Evolutionary conservation across 2,888 invertebrate genomes (phyloP).

Genomic region (Pseudococcus viburni): DNA sequence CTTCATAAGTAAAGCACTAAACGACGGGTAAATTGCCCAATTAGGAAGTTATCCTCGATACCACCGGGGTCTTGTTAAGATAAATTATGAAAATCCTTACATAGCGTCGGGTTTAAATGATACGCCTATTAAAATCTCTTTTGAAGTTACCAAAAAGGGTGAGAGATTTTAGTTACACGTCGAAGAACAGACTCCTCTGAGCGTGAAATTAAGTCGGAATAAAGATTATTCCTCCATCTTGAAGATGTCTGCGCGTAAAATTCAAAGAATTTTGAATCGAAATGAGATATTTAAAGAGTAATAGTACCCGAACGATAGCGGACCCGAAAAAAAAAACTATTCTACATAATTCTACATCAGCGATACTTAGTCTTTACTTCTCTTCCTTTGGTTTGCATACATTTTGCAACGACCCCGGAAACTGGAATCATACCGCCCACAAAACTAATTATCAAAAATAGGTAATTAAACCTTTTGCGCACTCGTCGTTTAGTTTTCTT

Average conservation of each 20-base stretch:
- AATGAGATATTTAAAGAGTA: conserved; percentile 34
- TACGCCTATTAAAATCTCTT: conserved; percentile 52
- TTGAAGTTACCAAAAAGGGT: conserved; percentile 50
- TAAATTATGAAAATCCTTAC: conserved; percentile 62
- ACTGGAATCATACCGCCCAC: neutral
- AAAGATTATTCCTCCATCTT: conserved; percentile 30
- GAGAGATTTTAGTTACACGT: conserved; percentile 29
- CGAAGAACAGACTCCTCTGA: conserved; percentile 38
- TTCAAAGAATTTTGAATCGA: conserved; percentile 28
- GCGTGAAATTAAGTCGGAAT: conserved; percentile 47
- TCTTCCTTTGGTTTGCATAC: neutral
- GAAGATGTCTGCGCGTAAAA: neutral
- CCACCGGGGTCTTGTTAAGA: conserved; percentile 59
- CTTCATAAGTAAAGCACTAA: conserved; percentile 57
- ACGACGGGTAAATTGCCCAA: conserved; percentile 62
- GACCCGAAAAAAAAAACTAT: neutral
- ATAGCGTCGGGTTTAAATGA: conserved; percentile 37
- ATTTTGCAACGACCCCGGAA: conserved; percentile 2
- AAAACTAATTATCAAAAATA: conserved; percentile 12
- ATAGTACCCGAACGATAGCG: neutral
- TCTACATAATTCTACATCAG: neutral
- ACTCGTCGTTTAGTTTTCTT: neutral
- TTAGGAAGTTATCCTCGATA: conserved; percentile 60
- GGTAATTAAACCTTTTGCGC: conserved; percentile 24
- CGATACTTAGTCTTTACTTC: neutral